Evolutionary conservation across 1,140 invertebrate species (phyloP), one percentile per base, ranked within the genome.

Genomic region (Eupristina koningsbergeri): DNA sequence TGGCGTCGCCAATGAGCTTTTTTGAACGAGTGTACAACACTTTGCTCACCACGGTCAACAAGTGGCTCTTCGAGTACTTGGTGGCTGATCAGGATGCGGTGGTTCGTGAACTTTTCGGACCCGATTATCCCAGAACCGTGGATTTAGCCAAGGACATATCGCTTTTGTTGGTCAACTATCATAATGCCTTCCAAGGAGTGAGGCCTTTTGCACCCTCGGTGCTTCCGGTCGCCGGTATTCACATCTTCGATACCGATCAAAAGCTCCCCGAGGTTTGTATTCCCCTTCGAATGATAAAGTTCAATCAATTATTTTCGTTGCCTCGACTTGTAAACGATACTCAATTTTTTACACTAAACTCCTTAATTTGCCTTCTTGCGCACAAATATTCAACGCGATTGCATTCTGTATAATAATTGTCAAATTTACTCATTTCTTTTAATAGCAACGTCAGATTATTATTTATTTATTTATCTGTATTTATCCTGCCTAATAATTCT

Each of bases 1-100:
- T 91, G 0, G 86, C 89, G 22, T 80, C 91, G 88, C n/a, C 94
- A 94, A 96, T 96, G 95, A 93, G 86, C n/a, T 93, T 95, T 53
- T 93, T 90, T 87, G 92, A 96, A 87, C 91, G 95, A 71, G 87
- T 95, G 29, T 79, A 83, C n/a, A 88, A 88, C 41, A 31, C 53
- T 0, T 39, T 87, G 0, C 19, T 78, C 0, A 9, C 0, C 0
- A 61, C 5, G 26, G 79, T 80, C 31, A 80, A 85, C 0, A 86
- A 84, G 19, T 36, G 64, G 13, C 29, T 88, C 11, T 84, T 88
- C 0, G 80, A 88, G 41, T 84, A 88, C 74, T 79, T 87, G 15
- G 41, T 86, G 1, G 31, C 58, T 0, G 0, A 53, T 0, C 89
- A 92, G 82, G 26, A 86, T 3, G 45, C 61, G 2, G 63, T 86